These are phyloP conservation scores for Empidonax alnorum DNA, from an alignment of 2,113 vertebrate species.

Conservation along the genomic window DNA sequence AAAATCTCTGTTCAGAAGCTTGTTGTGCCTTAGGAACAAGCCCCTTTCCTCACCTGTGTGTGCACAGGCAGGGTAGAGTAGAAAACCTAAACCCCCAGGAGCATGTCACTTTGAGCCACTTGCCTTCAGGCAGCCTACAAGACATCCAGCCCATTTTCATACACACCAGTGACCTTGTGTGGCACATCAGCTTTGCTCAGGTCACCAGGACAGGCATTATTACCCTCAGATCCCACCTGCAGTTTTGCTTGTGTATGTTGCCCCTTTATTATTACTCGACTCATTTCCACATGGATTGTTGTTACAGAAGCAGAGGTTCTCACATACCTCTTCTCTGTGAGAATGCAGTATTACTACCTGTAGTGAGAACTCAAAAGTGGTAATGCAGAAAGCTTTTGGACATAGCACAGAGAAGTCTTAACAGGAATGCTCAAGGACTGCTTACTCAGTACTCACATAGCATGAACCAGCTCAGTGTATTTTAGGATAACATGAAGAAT, in stretches of 20 bases:
- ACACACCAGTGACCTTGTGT: no score
- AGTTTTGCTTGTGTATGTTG: background rate
- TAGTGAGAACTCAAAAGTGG: background rate
- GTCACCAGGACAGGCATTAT: background rate
- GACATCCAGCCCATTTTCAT: background rate
- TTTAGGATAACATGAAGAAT: background rate
- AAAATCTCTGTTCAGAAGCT: background rate
- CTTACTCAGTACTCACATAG: background rate
- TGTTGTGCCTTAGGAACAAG: background rate
- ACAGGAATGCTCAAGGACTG: background rate
- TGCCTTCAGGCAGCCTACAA: background rate
- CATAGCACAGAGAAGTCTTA: background rate
- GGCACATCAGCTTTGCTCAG: background rate
- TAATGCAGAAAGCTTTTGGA: background rate
- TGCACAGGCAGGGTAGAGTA: background rate
- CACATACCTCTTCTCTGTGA: background rate
- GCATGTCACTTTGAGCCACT: background rate
- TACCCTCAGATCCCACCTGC: background rate
- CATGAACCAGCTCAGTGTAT: background rate
- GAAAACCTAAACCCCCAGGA: background rate
- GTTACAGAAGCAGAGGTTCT: background rate
- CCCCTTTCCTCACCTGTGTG: background rate
- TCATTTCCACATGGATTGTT: background rate
- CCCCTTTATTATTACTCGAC: background rate
- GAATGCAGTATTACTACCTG: background rate